Percentiles rank a stretch among this genome's conserved stretches.
These are phyloP conservation scores for Morinoia aosen DNA, from an alignment of 2,888 invertebrate species.

Conservation along the genomic window DNA sequence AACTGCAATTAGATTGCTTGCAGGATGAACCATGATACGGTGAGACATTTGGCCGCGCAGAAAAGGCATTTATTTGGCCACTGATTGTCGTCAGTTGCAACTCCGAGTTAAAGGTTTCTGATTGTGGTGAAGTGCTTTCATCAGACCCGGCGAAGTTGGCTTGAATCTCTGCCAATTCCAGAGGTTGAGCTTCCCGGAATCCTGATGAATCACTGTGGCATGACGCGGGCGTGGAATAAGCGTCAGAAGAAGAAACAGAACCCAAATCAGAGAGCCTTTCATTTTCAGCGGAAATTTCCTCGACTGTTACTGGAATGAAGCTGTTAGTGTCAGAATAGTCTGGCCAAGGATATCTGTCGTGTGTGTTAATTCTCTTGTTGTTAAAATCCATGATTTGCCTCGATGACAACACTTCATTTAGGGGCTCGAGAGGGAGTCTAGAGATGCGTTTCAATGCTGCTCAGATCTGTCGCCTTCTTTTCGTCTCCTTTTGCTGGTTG, in stretches of 20 bases:
- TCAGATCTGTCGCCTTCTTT: background rate
- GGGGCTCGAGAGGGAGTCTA: background rate
- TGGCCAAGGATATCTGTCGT: background rate
- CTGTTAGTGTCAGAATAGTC: background rate
- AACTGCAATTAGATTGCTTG: background rate
- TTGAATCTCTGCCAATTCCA: background rate
- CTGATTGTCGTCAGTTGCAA: background rate
- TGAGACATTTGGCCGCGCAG: background rate
- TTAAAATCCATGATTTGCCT: background rate
- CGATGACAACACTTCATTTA: background rate
- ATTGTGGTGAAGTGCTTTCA: background rate
- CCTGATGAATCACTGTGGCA: background rate
- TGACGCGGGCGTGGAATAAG: background rate
- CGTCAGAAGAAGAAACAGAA: background rate
- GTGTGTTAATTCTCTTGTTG: background rate
- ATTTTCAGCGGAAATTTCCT: background rate
- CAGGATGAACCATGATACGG: background rate
- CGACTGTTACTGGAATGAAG: background rate
- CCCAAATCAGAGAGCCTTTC: background rate
- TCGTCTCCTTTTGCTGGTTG: background rate
- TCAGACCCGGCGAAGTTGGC: background rate
- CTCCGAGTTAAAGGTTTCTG: background rate
- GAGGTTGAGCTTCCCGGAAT: background rate
- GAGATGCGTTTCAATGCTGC: background rate
- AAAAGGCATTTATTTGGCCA: background rate